Conservation (phyloP, 1,140 invertebrate species). For the Cyclargus thomasi region DNA sequence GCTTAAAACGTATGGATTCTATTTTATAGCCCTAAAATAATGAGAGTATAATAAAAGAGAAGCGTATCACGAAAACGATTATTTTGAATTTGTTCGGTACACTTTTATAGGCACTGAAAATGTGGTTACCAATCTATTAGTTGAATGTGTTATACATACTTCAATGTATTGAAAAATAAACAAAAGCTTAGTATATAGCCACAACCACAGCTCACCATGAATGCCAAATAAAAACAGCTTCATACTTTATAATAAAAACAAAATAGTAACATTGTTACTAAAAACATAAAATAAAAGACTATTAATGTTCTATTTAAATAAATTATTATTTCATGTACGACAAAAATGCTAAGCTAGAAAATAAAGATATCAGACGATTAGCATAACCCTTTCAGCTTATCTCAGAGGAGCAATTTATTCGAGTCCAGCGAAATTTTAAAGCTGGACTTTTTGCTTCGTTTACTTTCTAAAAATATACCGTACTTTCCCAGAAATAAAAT, state of each 20-base stretch:
- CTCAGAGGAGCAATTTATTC: background rate
- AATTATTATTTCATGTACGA: background rate
- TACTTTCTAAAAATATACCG: background rate
- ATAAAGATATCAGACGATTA: constrained; percentile 5
- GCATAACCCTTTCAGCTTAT: constrained; percentile 2
- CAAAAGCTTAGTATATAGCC: no score
- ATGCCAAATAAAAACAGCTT: no score
- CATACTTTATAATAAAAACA: background rate
- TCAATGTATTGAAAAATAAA: no score
- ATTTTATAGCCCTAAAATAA: background rate
- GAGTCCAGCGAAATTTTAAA: background rate
- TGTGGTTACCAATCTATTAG: no score
- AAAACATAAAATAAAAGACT: background rate
- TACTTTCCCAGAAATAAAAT: background rate
- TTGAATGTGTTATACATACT: no score
- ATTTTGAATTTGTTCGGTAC: background rate
- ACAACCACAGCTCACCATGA: no score
- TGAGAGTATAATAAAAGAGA: background rate
- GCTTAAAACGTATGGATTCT: background rate
- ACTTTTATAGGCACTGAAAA: no score
- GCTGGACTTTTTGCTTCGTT: background rate
- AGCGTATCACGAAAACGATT: background rate
- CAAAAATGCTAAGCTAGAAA: background rate
- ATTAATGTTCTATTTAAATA: background rate
- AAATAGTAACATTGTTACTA: background rate